Percentiles rank a stretch among this genome's conserved stretches.
Evolutionary conservation across 2,113 vertebrate genomes (phyloP).

Genomic region (Pelodiscus sinensis): DNA sequence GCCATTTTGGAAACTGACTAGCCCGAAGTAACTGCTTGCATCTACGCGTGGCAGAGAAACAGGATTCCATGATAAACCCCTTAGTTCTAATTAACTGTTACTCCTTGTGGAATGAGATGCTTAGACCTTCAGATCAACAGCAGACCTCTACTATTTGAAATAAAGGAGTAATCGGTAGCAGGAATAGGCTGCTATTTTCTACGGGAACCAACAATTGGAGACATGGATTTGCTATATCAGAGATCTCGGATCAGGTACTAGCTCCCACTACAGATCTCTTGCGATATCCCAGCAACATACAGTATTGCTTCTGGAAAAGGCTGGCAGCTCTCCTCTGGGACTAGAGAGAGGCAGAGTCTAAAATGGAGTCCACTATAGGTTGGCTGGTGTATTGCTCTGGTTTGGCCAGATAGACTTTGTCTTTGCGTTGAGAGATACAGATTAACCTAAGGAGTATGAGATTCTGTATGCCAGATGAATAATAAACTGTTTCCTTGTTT

Average conservation of each 20-base stretch:
- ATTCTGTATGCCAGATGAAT: too few relatives aligned
- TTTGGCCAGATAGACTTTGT: neutral
- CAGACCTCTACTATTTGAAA: neutral
- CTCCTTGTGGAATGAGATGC: too few relatives aligned
- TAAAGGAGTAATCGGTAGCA: neutral
- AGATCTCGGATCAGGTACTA: neutral
- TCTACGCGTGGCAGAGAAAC: too few relatives aligned
- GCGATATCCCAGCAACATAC: neutral
- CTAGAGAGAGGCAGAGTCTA: too few relatives aligned
- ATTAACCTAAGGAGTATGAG: too few relatives aligned
- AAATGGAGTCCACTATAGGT: neutral
- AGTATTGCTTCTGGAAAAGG: neutral
- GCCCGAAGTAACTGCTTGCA: too few relatives aligned
- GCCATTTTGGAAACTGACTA: too few relatives aligned
- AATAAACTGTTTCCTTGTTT: too few relatives aligned
- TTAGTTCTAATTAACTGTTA: too few relatives aligned
- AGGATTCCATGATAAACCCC: too few relatives aligned
- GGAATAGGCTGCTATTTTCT: neutral
- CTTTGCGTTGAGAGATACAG: neutral
- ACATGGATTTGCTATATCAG: fast-evolving
- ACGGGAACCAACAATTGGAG: neutral
- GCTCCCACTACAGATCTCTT: neutral
- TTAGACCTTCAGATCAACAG: neutral
- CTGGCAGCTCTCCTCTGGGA: too few relatives aligned
- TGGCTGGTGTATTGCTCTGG: neutral